Evolutionary conservation across 2,797 vertebrate genomes (phyloP).

Genomic region (Tolypeutes matacus): DNA sequence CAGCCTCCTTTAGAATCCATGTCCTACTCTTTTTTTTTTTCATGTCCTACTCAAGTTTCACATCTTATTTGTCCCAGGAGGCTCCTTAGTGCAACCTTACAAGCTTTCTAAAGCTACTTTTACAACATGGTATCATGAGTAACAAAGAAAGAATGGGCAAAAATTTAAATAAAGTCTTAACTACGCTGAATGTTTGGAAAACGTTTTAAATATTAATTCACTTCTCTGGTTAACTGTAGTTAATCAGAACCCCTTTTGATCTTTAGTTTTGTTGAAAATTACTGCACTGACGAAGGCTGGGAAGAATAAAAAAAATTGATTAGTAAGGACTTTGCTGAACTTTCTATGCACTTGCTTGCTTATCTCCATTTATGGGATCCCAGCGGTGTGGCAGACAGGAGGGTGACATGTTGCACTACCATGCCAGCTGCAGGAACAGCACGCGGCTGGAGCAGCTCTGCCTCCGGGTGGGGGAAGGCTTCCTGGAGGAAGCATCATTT

Average conservation of each 20-base stretch:
- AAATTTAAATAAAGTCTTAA: slow-evolving; percentile 23
- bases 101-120: neutral
- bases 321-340: neutral
- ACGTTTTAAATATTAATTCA: slow-evolving; percentile 45
- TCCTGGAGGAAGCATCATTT: neutral
- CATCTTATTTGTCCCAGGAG: neutral
- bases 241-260: neutral
- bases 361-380: neutral
- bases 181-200: neutral
- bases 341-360: neutral
- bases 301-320: neutral
- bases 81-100: neutral
- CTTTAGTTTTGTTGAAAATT: slow-evolving; percentile 34
- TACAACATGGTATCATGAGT: neutral
- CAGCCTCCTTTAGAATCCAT: neutral
- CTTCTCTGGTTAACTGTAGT: slow-evolving; percentile 30
- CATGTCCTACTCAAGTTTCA: neutral
- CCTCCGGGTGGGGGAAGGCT: neutral
- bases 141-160: neutral
- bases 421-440: neutral
- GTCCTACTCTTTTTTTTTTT: neutral
- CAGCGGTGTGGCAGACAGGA: neutral
- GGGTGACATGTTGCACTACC: neutral
- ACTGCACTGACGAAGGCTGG: neutral
- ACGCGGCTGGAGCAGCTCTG: neutral